A percentile compares a stretch with the other conserved stretches of the same genome.
These are phyloP conservation scores for Apamea sordens DNA, from an alignment of 2,888 invertebrate species.

Conservation along the genomic window DNA sequence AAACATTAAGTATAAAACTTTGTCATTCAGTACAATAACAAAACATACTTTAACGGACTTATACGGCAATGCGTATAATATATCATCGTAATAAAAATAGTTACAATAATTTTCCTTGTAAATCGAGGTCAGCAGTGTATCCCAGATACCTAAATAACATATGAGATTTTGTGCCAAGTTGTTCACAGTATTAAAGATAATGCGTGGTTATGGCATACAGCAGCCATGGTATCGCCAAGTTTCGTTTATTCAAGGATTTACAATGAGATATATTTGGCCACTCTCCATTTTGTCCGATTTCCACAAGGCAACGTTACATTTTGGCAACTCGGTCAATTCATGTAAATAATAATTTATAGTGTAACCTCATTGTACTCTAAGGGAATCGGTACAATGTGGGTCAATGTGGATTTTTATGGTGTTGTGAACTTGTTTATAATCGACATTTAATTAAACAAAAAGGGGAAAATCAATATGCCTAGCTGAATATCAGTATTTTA, in stretches of 20 bases:
- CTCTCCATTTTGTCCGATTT: constrained; percentile 71
- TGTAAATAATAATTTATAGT: constrained; percentile 59
- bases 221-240: constrained; percentile 61
- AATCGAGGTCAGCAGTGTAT: constrained; percentile 54
- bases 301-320: constrained; percentile 41
- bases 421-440: background rate
- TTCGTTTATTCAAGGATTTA: constrained; percentile 65
- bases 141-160: constrained; percentile 42
- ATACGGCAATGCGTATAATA: constrained; percentile 54
- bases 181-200: constrained; percentile 54
- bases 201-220: constrained; percentile 57
- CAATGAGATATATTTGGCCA: constrained; percentile 72
- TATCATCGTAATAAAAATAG: constrained; percentile 45
- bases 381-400: constrained; percentile 10
- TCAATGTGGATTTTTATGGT: constrained; percentile 5
- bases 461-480: no score
- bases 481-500: no score
- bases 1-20: background rate
- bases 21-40: background rate
- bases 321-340: constrained; percentile 52
- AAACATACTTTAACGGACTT: background rate
- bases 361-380: constrained; percentile 37
- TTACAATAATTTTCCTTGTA: constrained; percentile 36
- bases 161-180: constrained; percentile 65
- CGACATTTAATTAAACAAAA: no score